Evolutionary conservation across 2,797 vertebrate species (phyloP), one percentile per base, ranked within the genome.

Genomic region (Enteromius trimaculatus): DNA sequence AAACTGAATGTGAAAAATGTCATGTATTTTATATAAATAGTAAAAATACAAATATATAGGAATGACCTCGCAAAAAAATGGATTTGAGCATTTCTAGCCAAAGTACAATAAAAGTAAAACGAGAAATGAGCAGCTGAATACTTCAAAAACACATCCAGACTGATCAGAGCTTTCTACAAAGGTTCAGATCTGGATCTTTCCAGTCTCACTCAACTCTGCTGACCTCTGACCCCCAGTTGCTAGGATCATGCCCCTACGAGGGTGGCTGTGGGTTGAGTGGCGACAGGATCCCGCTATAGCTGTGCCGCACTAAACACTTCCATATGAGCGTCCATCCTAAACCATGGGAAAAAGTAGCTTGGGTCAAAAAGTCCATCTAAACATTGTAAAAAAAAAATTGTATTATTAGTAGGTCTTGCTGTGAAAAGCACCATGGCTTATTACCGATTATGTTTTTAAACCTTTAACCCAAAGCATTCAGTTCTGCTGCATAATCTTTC

Each of bases 191-290:
- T 69, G 87, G 71, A 85, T 90, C 84, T 88, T 81, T 89, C 86
- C 66, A 39, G 81, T 74, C 85, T 90, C 82, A 81, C 69, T 84
- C 85, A 84, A 81, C 75, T 88, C 83, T 74, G 16, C 65, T 65
- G 88, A 94, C 91, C 92, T 91, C 85, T 93, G 91, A 91, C 90
- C 92, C 68, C 47, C 71, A 55, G 58, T 87, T 76, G 82, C 87
- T 19, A 83, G 89, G 92, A 90, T 92, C 91, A 88, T 82, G 86
- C 88, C 84, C 76, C 89, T 88, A 71, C 84, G 77, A 80, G 87
- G 90, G 90, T 84, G 91, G 88, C 79, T 80, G 82, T 82, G 79
- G 51, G 66, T 79, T 84, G 81, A 88, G 68, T 87, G 85, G 83
- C 81, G 84, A 81, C 80, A 84, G 76, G 51, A 34, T 84, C 76